Percentiles rank a stretch among this genome's conserved stretches.
Evolutionary conservation across 2,888 invertebrate genomes (phyloP).

Genomic region (Acrobasis consociella): DNA sequence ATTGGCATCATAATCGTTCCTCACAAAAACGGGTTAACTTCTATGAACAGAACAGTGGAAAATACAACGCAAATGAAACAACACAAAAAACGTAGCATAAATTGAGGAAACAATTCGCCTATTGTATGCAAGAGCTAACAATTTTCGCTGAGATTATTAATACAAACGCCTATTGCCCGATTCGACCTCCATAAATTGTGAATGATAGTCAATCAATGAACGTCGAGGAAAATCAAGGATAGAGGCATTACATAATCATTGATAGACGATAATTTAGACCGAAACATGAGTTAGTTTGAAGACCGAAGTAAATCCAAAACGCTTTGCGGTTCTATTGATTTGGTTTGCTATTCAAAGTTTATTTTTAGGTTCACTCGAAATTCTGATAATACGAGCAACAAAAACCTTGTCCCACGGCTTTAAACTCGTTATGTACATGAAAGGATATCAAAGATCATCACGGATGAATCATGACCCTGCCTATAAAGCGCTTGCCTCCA

Average conservation of each 20-base stretch:
- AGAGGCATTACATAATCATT: constrained; percentile 20
- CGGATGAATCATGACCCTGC: constrained; percentile 60
- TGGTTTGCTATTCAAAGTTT: constrained; percentile 11
- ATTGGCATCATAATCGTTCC: neutral
- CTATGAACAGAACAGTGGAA: constrained; percentile 8
- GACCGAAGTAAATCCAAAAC: neutral
- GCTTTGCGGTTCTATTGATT: neutral
- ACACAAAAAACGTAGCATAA: constrained; percentile 6
- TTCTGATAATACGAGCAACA: constrained; percentile 29
- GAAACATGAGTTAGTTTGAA: neutral
- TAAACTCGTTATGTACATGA: constrained; percentile 55
- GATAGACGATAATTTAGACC: constrained; percentile 10
- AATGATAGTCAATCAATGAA: constrained; percentile 43
- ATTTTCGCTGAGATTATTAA: constrained; percentile 17
- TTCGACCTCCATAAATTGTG: constrained; percentile 41
- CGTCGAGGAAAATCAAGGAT: constrained; percentile 22
- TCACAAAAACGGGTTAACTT: neutral
- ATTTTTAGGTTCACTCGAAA: constrained; percentile 23
- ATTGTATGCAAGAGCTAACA: constrained; percentile 15
- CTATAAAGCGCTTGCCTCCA: constrained; percentile 53
- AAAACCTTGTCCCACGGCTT: constrained; percentile 29
- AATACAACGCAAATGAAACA: constrained; percentile 11
- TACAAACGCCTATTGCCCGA: constrained; percentile 16
- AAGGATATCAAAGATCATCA: constrained; percentile 71
- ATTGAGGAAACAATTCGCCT: constrained; percentile 17